Base-by-base conservation (phyloP, 1,140 invertebrate genomes). In the Tetragonula clypearis region DNA sequence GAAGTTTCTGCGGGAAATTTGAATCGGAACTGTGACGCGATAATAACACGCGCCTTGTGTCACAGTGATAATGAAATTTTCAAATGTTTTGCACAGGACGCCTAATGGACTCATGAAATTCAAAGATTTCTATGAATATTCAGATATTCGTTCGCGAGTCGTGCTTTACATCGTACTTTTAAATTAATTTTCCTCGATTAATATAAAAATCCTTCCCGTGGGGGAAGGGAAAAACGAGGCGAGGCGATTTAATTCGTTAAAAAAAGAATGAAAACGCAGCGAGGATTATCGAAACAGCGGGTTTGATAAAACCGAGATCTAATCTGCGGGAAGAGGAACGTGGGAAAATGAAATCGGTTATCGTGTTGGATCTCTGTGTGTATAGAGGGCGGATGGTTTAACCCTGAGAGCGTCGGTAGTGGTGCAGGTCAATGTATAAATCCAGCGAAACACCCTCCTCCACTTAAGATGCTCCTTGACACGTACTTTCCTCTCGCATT, bases 381-480 rank as follows among this genome's bases (percentile, higher is more conserved):
- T 35, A 11, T 11, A 30, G n/a, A 30, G 19, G 65, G 6, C 26
- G 19, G 5, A 68, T 2, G 66, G 15, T 68, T 68, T 8, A 35
- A 30, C 17, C 68, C 68, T 41, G 6, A 35, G 8, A 49, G 11
- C 19, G 19, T 21, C 23, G 35, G 2, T 26, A 65, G 76, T 78
- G n/a, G 41, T 78, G 26, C 17, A 21, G 41, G 60, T 78, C 60
- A 19, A 78, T 4, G 60, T 78, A 78, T 62, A 65, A 78, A 53
- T 26, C 4, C 17, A 21, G 21, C 35, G 21, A 21, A 49, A 71
- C 68, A 26, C 23, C 15, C 19, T 53, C 14, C 19, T 53, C 6
- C 71, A 3, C 58, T 82, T n/a, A n/a, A 65, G 72, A 82, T 21
- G 35, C 41, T 53, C 30, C 71, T 82, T 26, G 79, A 81, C 79